Percentiles rank a stretch among this genome's conserved stretches.
These are phyloP conservation scores for Notodonta ziczac DNA, from an alignment of 2,888 invertebrate species.

Conservation along the genomic window DNA sequence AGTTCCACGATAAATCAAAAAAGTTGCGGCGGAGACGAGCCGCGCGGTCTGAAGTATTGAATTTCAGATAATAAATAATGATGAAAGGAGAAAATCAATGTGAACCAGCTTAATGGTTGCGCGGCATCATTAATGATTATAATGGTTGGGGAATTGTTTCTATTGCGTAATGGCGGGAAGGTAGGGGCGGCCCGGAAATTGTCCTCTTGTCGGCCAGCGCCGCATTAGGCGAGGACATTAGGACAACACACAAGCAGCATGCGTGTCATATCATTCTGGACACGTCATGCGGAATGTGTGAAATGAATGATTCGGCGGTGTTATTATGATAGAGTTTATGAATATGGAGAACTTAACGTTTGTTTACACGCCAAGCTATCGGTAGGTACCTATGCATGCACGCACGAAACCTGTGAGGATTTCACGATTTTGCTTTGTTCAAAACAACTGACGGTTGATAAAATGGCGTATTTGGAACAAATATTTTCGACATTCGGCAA, in stretches of 20 bases:
- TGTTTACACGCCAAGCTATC: no score
- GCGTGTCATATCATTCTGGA: slow-evolving; percentile 67
- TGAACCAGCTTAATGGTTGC: slow-evolving; percentile 53
- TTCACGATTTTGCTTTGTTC: no score
- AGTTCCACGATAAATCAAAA: slow-evolving; percentile 40
- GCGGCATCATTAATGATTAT: slow-evolving; percentile 72
- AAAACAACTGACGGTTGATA: no score
- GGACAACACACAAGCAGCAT: slow-evolving; percentile 57
- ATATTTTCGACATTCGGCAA: no score
- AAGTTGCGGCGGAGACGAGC: slow-evolving; percentile 25
- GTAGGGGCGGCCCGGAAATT: slow-evolving; percentile 80
- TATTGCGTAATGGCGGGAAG: slow-evolving; percentile 73
- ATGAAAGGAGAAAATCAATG: slow-evolving; percentile 58
- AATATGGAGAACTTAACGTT: background rate
- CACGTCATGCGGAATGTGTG: slow-evolving; percentile 59
- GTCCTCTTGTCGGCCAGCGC: slow-evolving; percentile 75
- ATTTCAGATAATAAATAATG: slow-evolving; percentile 52
- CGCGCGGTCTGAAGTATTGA: slow-evolving; percentile 33
- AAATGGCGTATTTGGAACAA: no score
- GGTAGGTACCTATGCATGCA: no score
- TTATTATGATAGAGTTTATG: slow-evolving; percentile 36
- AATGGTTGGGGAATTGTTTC: slow-evolving; percentile 77
- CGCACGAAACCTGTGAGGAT: no score
- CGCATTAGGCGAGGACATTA: slow-evolving; percentile 79
- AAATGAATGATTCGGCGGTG: slow-evolving; percentile 56